Percentiles rank a stretch among this genome's conserved stretches.
Conservation (phyloP, 2,797 vertebrate species). For the Acanthurus leucopareius region DNA sequence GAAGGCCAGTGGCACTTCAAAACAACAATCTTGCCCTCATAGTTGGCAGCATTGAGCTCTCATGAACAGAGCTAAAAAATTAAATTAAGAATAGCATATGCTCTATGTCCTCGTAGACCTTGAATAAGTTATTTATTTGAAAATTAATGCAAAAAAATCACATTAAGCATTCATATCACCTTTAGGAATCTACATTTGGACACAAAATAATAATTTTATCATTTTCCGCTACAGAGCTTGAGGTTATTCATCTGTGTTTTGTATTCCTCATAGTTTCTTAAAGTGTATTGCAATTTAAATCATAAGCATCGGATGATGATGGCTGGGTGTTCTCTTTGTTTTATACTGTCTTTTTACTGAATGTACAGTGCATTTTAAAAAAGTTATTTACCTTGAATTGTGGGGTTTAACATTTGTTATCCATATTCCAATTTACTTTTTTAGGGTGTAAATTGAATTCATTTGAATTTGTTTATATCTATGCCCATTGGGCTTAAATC, state of each 20-base stretch:
- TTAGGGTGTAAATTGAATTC: no score
- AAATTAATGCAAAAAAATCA: constrained; percentile 4
- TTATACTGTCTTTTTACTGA: no score
- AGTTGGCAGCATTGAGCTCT: not conserved
- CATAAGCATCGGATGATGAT: not conserved
- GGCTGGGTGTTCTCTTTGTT: no score
- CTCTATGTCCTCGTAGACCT: not conserved
- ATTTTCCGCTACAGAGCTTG: not conserved
- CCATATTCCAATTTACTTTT: no score
- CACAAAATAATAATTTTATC: not conserved
- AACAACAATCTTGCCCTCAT: not conserved
- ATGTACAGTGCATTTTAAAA: no score
- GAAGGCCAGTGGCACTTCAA: not conserved
- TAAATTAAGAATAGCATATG: not conserved
- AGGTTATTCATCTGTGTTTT: not conserved
- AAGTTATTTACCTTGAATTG: no score
- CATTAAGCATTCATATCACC: constrained; percentile 3
- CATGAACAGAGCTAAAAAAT: not conserved
- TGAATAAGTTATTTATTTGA: constrained; percentile 5
- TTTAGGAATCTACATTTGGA: not conserved
- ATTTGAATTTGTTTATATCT: not conserved
- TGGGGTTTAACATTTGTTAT: no score
- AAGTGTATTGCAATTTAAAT: not conserved
- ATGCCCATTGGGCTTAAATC: not conserved
- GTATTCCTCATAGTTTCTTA: not conserved